phyloP scores from a whole-genome alignment of 2,888 invertebrate genomes.

The Drosophila sordidula region DNA sequence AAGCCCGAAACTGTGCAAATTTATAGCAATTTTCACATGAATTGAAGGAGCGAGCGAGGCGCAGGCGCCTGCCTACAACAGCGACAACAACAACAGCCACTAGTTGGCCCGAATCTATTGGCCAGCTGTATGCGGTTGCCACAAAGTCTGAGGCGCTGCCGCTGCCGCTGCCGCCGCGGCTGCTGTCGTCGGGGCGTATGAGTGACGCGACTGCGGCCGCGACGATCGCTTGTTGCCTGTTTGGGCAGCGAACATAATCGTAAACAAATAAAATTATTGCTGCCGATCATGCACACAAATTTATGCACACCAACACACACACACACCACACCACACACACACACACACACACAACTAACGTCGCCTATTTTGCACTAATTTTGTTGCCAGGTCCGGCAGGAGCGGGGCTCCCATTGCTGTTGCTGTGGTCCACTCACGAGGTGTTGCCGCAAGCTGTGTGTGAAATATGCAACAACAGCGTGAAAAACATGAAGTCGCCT shows the following conservation, averaged over 20 bases:
- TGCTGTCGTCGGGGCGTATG: slow-evolving; percentile 80
- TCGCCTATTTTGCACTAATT: slow-evolving; percentile 75
- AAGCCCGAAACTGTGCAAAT: slow-evolving; percentile 59
- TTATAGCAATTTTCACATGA: slow-evolving; percentile 82
- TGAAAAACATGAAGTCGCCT: slow-evolving; percentile 76
- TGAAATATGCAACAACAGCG: slow-evolving; percentile 80
- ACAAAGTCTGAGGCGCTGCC: slow-evolving; percentile 46
- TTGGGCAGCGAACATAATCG: slow-evolving; percentile 79
- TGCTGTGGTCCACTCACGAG: slow-evolving; percentile 62
- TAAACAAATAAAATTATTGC: slow-evolving; percentile 82
- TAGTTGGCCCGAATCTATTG: slow-evolving; percentile 29
- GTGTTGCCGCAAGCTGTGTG: slow-evolving; percentile 81
- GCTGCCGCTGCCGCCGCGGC: slow-evolving; percentile 4
- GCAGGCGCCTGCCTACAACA: slow-evolving; percentile 69
- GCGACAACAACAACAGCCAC: slow-evolving; percentile 32
- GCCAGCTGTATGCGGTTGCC: slow-evolving; percentile 59
- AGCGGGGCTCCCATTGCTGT: slow-evolving; percentile 15
- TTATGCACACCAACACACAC: slow-evolving; percentile 55
- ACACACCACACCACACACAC: not conserved
- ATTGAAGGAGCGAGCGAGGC: slow-evolving; percentile 64
- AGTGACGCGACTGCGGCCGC: slow-evolving; percentile 58
- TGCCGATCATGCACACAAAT: slow-evolving; percentile 81
- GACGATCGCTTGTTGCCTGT: slow-evolving; percentile 71
- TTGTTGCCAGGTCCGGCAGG: slow-evolving; percentile 45
- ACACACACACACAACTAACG: slow-evolving; percentile 2